A percentile compares a stretch with the other conserved stretches of the same genome.
These are phyloP conservation scores for Oryctolagus cuniculus DNA, from an alignment of 2,113 vertebrate species.

Conservation along the genomic window DNA sequence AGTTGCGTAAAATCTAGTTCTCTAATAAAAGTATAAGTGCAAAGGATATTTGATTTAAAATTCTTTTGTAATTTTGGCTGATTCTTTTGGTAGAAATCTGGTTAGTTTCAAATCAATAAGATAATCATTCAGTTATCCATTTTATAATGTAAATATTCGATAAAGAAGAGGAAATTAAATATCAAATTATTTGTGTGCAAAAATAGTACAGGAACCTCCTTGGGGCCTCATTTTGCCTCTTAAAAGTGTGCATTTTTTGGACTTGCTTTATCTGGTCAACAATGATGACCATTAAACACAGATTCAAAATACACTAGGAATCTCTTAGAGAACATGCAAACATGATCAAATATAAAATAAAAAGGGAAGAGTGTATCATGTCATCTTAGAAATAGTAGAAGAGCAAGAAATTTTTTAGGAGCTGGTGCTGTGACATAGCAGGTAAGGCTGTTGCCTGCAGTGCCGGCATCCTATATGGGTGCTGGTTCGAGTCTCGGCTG, in stretches of 20 bases:
- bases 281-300: not conserved
- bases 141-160: not conserved
- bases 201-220: slow-evolving; percentile 26
- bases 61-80: slow-evolving; percentile 30
- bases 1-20: not conserved
- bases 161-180: not conserved
- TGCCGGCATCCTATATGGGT: no score
- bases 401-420: not conserved
- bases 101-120: not conserved
- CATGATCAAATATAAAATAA: not conserved
- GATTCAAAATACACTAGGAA: slow-evolving; percentile 8
- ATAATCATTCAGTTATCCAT: not conserved
- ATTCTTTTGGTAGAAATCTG: slow-evolving; percentile 40
- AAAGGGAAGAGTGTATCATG: not conserved
- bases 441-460: no score
- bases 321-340: not conserved
- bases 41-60: slow-evolving; percentile 52
- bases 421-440: no score
- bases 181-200: not conserved
- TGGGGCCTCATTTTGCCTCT: slow-evolving; percentile 33
- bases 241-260: slow-evolving; percentile 36
- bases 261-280: not conserved
- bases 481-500: no score
- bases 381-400: slow-evolving; percentile 54
- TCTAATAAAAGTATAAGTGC: not conserved